These are phyloP conservation scores for Poeciliopsis retropinna DNA, from an alignment of 2,113 vertebrate species.

Conservation along the genomic window DNA sequence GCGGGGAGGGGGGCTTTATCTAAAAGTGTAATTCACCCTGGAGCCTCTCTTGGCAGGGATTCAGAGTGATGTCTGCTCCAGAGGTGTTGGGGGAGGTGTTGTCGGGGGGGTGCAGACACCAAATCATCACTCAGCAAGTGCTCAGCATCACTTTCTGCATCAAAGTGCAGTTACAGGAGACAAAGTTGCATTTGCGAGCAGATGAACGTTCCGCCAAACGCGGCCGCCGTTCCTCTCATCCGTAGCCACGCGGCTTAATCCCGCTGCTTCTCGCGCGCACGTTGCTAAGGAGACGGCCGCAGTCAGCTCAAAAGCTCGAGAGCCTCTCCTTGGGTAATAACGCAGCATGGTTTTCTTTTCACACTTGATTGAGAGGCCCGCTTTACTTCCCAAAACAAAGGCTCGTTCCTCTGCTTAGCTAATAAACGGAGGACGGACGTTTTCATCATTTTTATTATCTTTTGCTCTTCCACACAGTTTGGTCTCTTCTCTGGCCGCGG, in stretches of 20 bases:
- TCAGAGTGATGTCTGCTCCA: constrained; percentile 43
- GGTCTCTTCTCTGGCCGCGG: constrained; percentile 35
- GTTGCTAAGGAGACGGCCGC: constrained; percentile 53
- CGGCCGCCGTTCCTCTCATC: constrained; percentile 17
- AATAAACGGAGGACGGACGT: constrained; percentile 44
- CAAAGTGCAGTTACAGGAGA: constrained; percentile 8
- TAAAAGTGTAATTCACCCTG: constrained; percentile 53
- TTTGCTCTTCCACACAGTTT: too few species aligned
- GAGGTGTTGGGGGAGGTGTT: not conserved
- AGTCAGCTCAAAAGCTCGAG: constrained; percentile 43
- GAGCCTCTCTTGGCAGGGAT: constrained; percentile 49
- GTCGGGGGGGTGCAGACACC: not conserved
- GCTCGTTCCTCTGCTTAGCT: constrained; percentile 15
- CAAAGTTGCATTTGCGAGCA: constrained; percentile 23
- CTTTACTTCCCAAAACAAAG: constrained; percentile 39
- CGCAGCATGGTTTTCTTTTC: constrained; percentile 40
- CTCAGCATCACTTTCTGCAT: constrained; percentile 37
- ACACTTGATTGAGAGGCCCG: constrained; percentile 37
- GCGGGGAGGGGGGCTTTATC: constrained; percentile 40
- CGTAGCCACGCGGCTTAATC: constrained; percentile 7
- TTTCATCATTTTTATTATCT: not conserved
- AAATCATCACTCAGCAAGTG: constrained; percentile 38
- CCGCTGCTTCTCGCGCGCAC: constrained; percentile 1
- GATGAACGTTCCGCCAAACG: constrained; percentile 18
- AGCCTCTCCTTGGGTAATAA: constrained; percentile 42